These are phyloP conservation scores for Palythoa grandiflora DNA, from an alignment of 92 coral and sea anemone genomes.

Conservation along the genomic window DNA sequence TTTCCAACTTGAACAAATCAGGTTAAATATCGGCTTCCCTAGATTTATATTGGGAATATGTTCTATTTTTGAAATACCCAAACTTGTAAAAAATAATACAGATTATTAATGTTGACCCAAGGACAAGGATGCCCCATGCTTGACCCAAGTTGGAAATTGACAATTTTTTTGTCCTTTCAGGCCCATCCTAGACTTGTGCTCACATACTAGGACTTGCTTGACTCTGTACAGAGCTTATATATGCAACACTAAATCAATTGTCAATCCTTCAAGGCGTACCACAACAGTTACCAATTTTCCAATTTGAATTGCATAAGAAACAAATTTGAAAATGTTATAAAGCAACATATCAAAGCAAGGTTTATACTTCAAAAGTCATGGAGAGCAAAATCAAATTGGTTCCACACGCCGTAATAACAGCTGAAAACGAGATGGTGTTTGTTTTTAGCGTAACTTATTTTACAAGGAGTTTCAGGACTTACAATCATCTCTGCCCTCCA, in stretches of 20 bases:
- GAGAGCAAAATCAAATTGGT: slow-evolving; percentile 2
- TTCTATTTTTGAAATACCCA: not conserved
- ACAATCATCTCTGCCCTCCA: slow-evolving; percentile 3
- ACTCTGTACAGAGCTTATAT: not conserved
- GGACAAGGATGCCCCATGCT: not conserved
- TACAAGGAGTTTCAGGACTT: slow-evolving; percentile 9
- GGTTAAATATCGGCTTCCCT: not conserved
- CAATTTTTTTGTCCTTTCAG: not conserved
- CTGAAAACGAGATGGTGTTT: not conserved
- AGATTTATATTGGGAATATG: not conserved
- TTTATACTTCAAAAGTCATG: not conserved
- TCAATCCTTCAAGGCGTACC: not conserved
- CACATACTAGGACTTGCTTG: not conserved
- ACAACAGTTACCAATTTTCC: slow-evolving; percentile 7
- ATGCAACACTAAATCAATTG: not conserved
- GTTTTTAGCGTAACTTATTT: not conserved
- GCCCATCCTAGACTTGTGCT: not conserved
- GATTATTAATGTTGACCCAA: not conserved
- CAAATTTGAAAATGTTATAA: not conserved
- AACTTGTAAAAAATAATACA: not conserved
- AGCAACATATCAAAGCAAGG: slow-evolving; percentile 5
- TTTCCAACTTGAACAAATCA: not conserved
- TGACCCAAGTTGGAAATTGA: not conserved
- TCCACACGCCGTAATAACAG: slow-evolving; percentile 14
- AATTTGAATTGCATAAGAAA: not conserved